Evolutionary conservation across 2,113 vertebrate genomes (phyloP), one percentile per base, ranked within the genome.

Genomic region (Syngnathus typhle): DNA sequence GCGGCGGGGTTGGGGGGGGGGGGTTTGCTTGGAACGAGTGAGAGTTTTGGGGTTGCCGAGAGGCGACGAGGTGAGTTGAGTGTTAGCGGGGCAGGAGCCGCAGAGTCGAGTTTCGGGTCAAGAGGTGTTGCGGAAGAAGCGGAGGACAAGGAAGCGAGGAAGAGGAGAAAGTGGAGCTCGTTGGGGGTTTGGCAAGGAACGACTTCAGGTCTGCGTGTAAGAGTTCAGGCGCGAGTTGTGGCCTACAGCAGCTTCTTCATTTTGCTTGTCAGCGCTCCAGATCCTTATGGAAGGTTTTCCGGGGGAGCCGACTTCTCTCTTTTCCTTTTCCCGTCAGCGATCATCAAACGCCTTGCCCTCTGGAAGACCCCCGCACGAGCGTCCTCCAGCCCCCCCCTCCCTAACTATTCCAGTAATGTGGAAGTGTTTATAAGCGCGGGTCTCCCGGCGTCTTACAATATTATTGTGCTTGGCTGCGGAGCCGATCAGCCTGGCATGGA

Each of bases 401-500:
- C 64, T 39, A 76, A 74, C 74, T 81, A 83, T 83, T 84, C 82
- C 87, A 84, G 82, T 81, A 83, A 88, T 79, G 78, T 83, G 80
- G 81, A 86, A 83, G 82, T 86, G 82, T 86, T 86, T 85, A 77
- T 80, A 77, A 69, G 67, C 72, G 68, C 71, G 70, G 79, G 72
- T 79, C 72, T 80, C 73, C 43, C 63, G 3, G 68, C 59, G 36
- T 86, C 78, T 82, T 73, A 72, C 64, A 78, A 84, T 83, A 77
- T 65, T 90, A 85, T 89, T 92, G 69, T 88, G 69, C 21, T 85
- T 89, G 90, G 89, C 87, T 58, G 32, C 59, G n/a, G 63, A 18
- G 55, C 64, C 70, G 44, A 67, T 64, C 68, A 71, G 77, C 73
- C 81, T 77, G 75, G 75, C 80, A 84, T 73, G 27, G 58, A 68